Conservation (phyloP, 2,797 vertebrate species). For the Passerculus sandwichensis region DNA sequence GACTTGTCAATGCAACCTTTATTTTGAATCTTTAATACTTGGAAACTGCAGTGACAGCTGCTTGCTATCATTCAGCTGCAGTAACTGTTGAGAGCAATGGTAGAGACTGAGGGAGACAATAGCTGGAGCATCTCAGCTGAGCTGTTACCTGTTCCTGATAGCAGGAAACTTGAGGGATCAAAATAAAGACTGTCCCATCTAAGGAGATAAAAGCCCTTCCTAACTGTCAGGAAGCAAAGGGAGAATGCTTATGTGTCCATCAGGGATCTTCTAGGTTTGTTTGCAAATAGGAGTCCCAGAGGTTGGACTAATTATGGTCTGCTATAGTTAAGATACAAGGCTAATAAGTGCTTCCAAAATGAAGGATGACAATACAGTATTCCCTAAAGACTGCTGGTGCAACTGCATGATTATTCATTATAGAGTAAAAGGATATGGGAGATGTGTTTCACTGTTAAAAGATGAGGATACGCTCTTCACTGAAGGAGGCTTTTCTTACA, state of each 20-base stretch:
- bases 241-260: not conserved
- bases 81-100: not conserved
- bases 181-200: not conserved
- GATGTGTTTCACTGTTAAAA: not conserved
- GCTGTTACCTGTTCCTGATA: not conserved
- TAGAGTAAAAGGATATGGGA: not conserved
- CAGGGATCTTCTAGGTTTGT: not conserved
- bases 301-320: not conserved
- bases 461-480: not conserved
- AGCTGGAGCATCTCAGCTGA: not conserved
- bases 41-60: not conserved
- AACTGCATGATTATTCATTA: not conserved
- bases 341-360: not conserved
- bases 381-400: not conserved
- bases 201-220: not conserved
- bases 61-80: not conserved
- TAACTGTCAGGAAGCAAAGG: not conserved
- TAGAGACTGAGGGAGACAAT: rapidly evolving
- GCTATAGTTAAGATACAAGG: not conserved
- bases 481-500: not conserved
- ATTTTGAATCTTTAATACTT: not conserved
- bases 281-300: not conserved
- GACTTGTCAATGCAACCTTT: not conserved
- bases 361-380: not conserved
- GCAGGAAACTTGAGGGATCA: not conserved